phyloP scores from a whole-genome alignment of 2,888 invertebrate genomes.

The Plagodis dolabraria region DNA sequence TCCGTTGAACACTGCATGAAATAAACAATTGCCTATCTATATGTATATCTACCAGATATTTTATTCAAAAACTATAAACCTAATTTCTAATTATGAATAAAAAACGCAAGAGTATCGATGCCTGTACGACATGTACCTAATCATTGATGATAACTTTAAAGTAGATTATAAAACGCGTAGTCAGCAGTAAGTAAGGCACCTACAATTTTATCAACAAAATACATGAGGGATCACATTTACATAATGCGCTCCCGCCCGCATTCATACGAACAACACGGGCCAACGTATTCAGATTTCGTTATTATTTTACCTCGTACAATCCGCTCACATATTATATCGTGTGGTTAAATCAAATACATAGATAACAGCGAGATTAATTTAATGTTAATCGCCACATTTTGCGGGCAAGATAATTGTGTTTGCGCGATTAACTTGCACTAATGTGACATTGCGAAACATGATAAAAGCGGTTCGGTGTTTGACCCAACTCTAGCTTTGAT shows the following conservation, averaged over 20 bases:
- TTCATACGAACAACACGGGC: slow-evolving; percentile 49
- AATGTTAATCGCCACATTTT: slow-evolving; percentile 55
- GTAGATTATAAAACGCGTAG: slow-evolving; percentile 27
- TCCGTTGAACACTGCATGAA: no score
- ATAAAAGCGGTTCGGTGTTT: slow-evolving; percentile 25
- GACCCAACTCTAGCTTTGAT: slow-evolving; percentile 1
- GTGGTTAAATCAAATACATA: slow-evolving; percentile 59
- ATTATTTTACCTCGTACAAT: slow-evolving; percentile 73
- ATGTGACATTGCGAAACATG: slow-evolving; percentile 35
- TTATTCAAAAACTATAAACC: no score
- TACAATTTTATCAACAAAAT: slow-evolving; percentile 72
- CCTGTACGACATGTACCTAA: no score
- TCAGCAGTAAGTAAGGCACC: slow-evolving; percentile 46
- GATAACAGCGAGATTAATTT: slow-evolving; percentile 59
- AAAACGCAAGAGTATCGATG: background rate
- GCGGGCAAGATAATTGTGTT: slow-evolving; percentile 49
- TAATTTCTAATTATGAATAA: background rate
- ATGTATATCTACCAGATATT: no score
- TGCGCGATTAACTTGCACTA: slow-evolving; percentile 41
- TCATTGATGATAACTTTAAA: slow-evolving; percentile 38
- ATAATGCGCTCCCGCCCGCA: slow-evolving; percentile 68
- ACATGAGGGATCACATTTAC: slow-evolving; percentile 72
- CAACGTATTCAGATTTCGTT: slow-evolving; percentile 69
- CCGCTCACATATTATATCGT: slow-evolving; percentile 56
- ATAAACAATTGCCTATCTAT: no score